phyloP scores from a whole-genome alignment of 2,113 vertebrate species.

The Tiliqua scincoides region DNA sequence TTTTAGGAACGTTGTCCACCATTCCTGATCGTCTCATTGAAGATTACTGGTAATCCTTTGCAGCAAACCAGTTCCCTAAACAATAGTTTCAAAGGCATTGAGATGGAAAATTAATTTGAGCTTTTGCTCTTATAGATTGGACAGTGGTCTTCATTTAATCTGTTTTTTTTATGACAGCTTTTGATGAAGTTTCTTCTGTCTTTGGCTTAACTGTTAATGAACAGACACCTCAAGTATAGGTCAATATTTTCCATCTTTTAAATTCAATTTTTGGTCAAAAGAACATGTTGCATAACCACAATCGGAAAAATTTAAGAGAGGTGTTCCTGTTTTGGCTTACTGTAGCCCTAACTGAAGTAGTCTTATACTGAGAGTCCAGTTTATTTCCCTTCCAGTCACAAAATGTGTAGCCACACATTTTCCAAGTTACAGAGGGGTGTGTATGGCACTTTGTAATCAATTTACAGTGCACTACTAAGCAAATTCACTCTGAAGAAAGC shows the following conservation, averaged over 20 bases:
- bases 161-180: conserved; percentile 2
- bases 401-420: background rate
- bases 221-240: background rate
- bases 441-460: background rate
- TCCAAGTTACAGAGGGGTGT: background rate
- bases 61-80: too few relatives aligned
- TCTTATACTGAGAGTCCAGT: background rate
- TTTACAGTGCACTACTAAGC: too few relatives aligned
- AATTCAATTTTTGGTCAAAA: background rate
- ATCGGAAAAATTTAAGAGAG: background rate
- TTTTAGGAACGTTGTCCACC: background rate
- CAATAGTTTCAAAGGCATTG: background rate
- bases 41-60: background rate
- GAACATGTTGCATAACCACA: background rate
- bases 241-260: background rate
- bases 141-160: background rate
- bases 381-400: background rate
- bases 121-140: background rate
- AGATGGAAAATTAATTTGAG: background rate
- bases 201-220: background rate
- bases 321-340: background rate
- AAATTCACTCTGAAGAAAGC: too few relatives aligned
- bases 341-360: background rate
- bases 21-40: background rate
- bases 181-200: background rate